Percentiles rank a stretch among this genome's conserved stretches.
Conservation (phyloP, 2,888 invertebrate genomes). For the Apotomis betuletana region DNA sequence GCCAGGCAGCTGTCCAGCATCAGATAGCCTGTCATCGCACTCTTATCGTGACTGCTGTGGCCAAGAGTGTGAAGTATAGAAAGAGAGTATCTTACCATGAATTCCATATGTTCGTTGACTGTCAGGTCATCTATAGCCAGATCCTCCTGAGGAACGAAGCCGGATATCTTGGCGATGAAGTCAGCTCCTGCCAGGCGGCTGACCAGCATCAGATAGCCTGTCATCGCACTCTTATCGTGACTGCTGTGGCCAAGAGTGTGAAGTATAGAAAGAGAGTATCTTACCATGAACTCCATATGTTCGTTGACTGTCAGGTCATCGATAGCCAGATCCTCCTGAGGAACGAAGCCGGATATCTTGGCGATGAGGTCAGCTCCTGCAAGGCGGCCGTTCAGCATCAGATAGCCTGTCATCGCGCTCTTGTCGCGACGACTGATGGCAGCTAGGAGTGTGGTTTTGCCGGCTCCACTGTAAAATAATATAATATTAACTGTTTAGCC, state of each 20-base stretch:
- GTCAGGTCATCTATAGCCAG: slow-evolving; percentile 90
- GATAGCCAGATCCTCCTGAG: slow-evolving; percentile 92
- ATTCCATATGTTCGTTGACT: slow-evolving; percentile 91
- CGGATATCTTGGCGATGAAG: slow-evolving; percentile 89
- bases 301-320: slow-evolving; percentile 91
- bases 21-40: no score
- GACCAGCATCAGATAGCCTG: slow-evolving; percentile 88
- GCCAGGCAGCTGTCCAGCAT: slow-evolving; percentile 59
- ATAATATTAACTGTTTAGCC: background rate
- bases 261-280: slow-evolving; percentile 41
- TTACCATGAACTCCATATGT: slow-evolving; percentile 94
- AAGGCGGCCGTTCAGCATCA: slow-evolving; percentile 87
- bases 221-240: slow-evolving; percentile 86
- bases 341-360: slow-evolving; percentile 92
- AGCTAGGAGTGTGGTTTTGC: slow-evolving; percentile 89
- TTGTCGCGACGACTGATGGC: slow-evolving; percentile 89
- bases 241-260: no score
- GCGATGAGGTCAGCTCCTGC: slow-evolving; percentile 87
- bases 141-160: slow-evolving; percentile 94
- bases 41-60: no score
- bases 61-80: no score
- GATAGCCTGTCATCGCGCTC: slow-evolving; percentile 86
- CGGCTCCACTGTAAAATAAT: slow-evolving; percentile 85
- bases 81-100: no score
- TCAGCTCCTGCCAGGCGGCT: slow-evolving; percentile 85